phyloP scores from a whole-genome alignment of 2,113 vertebrate genomes.

The Triplophysa tibetana region DNA sequence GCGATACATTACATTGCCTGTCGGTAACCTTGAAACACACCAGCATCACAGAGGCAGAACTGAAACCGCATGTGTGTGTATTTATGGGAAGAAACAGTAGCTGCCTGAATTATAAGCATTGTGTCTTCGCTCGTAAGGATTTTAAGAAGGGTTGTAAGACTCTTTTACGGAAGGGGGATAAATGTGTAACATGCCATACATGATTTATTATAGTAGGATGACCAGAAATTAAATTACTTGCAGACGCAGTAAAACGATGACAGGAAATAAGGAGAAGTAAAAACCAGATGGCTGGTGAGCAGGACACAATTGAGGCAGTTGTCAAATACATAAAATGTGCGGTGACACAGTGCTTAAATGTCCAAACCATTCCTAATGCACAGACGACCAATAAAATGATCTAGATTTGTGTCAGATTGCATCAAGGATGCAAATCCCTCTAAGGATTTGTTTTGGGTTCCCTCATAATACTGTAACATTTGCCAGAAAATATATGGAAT shows the following conservation, averaged over 20 bases:
- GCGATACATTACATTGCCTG: constrained; percentile 30
- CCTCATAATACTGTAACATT: no score
- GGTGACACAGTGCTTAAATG: not conserved
- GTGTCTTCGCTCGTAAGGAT: not conserved
- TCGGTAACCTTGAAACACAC: constrained; percentile 46
- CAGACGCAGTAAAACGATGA: not conserved
- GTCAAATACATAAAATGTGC: not conserved
- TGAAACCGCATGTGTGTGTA: not conserved
- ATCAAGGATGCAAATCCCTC: no score
- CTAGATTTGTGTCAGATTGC: no score
- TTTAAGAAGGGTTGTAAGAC: not conserved
- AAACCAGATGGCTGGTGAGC: not conserved
- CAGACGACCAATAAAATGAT: no score
- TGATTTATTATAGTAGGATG: constrained; percentile 10
- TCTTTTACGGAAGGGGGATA: constrained; percentile 28
- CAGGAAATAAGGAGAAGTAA: not conserved
- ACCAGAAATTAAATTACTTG: not conserved
- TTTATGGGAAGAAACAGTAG: constrained; percentile 19
- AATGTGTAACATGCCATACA: not conserved
- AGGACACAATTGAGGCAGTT: not conserved
- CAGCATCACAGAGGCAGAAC: not conserved
- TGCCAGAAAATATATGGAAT: no score
- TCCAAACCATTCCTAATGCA: no score
- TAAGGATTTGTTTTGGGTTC: no score
- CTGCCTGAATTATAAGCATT: constrained; percentile 20